Evolutionary conservation across 2,113 vertebrate species (phyloP).

Genomic region (Poicephalus meyeri): DNA sequence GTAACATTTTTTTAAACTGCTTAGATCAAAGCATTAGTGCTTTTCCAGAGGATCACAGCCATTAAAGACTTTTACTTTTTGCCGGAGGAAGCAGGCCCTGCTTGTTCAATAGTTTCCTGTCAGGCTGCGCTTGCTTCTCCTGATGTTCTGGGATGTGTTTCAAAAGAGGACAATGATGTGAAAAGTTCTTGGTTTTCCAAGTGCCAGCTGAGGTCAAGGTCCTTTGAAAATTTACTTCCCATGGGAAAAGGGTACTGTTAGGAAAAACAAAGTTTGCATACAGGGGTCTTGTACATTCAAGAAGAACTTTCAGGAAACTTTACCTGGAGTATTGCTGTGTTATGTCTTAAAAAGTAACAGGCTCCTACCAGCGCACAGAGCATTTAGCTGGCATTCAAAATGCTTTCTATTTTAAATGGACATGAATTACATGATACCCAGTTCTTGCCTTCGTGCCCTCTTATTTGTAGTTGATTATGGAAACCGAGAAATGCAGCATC

Average conservation of each 20-base stretch:
- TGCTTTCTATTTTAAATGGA: not conserved
- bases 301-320: not conserved
- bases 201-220: conserved; percentile 22
- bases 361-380: not conserved
- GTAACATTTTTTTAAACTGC: not conserved
- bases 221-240: conserved; percentile 15
- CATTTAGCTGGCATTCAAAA: not conserved
- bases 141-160: conserved; percentile 24
- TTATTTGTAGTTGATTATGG: conserved; percentile 84
- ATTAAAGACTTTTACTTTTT: conserved; percentile 26
- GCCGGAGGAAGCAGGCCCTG: not conserved
- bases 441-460: not conserved
- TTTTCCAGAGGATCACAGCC: conserved; percentile 12
- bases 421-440: not conserved
- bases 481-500: conserved; percentile 87
- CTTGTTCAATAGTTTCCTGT: conserved; percentile 28
- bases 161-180: conserved; percentile 36
- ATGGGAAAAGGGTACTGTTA: conserved; percentile 11
- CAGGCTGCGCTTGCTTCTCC: not conserved
- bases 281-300: not conserved
- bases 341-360: not conserved
- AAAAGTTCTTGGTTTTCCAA: conserved; percentile 34
- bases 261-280: not conserved
- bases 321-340: not conserved
- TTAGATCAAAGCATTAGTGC: not conserved